Percentiles rank a stretch among this genome's conserved stretches.
Conservation (phyloP, 2,888 invertebrate genomes). For the Orgyia antiqua region DNA sequence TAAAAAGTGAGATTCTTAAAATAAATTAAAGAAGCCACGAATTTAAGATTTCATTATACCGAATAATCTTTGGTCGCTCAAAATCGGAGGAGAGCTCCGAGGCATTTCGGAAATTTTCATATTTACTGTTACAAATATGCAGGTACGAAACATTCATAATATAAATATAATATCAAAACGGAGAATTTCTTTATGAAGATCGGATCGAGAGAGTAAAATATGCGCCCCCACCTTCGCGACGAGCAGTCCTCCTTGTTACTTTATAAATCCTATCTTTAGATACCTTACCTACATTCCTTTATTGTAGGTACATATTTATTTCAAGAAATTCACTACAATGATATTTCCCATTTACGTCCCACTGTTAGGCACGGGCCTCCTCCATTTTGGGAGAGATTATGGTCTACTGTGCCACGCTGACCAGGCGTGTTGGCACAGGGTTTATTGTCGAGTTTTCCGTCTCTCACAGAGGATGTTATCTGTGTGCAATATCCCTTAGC, state of each 20-base stretch:
- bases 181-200: conserved; percentile 79
- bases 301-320: too few relatives aligned
- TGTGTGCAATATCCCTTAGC: too few relatives aligned
- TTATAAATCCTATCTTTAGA: conserved; percentile 42
- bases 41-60: conserved; percentile 60
- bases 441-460: too few relatives aligned
- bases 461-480: too few relatives aligned
- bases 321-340: too few relatives aligned
- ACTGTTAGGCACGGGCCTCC: too few relatives aligned
- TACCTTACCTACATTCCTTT: too few relatives aligned
- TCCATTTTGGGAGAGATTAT: too few relatives aligned
- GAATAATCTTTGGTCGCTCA: conserved; percentile 60
- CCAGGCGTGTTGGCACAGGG: too few relatives aligned
- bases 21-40: conserved; percentile 28
- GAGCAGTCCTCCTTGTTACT: conserved; percentile 44
- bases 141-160: conserved; percentile 76
- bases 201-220: conserved; percentile 73
- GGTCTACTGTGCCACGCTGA: too few relatives aligned
- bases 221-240: conserved; percentile 50
- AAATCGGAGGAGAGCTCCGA: conserved; percentile 59
- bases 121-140: conserved; percentile 79
- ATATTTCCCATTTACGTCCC: too few relatives aligned
- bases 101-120: conserved; percentile 77
- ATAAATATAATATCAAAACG: conserved; percentile 79
- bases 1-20: too few relatives aligned